A percentile compares a stretch with the other conserved stretches of the same genome.
These are phyloP conservation scores for Microcebus ravelobensis DNA, from an alignment of 2,113 vertebrate species.

Conservation along the genomic window DNA sequence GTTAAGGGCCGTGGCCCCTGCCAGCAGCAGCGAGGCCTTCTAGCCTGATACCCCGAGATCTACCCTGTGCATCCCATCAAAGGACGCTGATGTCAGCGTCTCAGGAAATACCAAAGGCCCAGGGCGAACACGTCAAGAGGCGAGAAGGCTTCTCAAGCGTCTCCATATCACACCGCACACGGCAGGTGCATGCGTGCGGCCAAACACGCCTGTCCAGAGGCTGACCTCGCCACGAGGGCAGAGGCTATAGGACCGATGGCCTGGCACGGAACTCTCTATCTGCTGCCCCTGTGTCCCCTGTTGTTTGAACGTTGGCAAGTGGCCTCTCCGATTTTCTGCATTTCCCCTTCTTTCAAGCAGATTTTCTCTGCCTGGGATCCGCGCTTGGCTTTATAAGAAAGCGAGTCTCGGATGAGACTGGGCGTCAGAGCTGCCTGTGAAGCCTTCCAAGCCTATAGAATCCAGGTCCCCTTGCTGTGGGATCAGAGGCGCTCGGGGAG, in stretches of 20 bases:
- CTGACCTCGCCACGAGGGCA: fast-evolving
- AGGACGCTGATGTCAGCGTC: not conserved
- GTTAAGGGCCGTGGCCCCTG: fast-evolving
- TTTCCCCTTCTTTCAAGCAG: not conserved
- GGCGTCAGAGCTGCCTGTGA: not conserved
- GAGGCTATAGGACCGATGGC: not conserved
- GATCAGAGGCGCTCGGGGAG: not conserved
- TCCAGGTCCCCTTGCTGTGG: not conserved
- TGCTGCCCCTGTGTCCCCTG: too few relatives aligned
- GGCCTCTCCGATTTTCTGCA: not conserved
- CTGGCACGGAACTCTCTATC: not conserved
- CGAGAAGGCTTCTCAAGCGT: not conserved
- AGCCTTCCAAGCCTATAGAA: not conserved
- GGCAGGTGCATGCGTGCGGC: not conserved
- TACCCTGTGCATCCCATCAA: not conserved
- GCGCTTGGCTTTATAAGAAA: not conserved
- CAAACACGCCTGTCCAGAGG: not conserved
- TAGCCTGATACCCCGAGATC: not conserved
- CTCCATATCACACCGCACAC: not conserved
- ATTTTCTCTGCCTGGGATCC: not conserved
- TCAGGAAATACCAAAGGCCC: not conserved
- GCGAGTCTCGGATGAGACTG: not conserved
- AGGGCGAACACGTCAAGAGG: not conserved
- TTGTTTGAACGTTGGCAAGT: not conserved
- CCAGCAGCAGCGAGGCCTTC: not conserved